Conservation (phyloP, 2,113 vertebrate genomes). For the Bubo bubo region DNA sequence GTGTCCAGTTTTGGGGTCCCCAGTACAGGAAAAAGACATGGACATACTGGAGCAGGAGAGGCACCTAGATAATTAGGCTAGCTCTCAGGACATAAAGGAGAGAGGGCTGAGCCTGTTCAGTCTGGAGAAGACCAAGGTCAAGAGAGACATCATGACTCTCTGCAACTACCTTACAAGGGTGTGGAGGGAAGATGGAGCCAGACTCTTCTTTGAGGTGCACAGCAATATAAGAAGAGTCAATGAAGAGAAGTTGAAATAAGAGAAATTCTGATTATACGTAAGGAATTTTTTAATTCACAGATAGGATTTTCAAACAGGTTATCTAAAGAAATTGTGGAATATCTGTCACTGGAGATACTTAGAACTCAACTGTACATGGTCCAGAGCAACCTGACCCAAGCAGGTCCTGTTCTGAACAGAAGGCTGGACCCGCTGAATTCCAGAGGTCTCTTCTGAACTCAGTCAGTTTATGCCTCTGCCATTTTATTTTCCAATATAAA, state of each 20-base stretch:
- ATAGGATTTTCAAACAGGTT: background rate
- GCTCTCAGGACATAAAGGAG: background rate
- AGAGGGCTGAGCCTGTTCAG: background rate
- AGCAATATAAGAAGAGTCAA: background rate
- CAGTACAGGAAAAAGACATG: background rate
- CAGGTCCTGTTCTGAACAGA: background rate
- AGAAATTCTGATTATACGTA: background rate
- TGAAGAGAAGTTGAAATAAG: background rate
- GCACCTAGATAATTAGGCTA: background rate
- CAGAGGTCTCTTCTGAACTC: background rate
- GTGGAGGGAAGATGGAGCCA: background rate
- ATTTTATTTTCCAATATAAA: background rate
- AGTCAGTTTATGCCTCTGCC: background rate
- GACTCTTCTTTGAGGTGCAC: background rate
- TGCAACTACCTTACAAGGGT: background rate
- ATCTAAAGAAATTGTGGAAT: background rate
- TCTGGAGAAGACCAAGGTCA: background rate
- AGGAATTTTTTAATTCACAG: background rate
- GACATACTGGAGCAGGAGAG: background rate
- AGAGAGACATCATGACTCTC: background rate
- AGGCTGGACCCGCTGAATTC: background rate
- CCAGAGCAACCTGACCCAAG: background rate
- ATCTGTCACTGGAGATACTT: background rate
- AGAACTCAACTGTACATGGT: rapidly evolving
- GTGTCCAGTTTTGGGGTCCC: background rate